Conservation (phyloP, 1,140 invertebrate species). For the Caerostris darwini region DNA sequence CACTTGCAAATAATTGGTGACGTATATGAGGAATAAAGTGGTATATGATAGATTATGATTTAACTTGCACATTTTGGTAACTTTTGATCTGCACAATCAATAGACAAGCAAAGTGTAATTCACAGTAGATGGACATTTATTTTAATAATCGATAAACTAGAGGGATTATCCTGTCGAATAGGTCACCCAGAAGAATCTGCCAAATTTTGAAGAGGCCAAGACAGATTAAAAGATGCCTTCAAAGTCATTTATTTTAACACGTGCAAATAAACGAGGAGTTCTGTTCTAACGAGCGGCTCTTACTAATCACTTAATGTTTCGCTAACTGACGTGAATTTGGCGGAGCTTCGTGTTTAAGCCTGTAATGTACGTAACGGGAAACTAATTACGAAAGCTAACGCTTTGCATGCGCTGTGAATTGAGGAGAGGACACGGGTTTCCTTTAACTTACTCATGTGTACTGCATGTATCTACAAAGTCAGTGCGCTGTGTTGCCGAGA, state of each 20-base stretch:
- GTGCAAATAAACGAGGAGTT: slow-evolving; percentile 49
- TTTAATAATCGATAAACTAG: too few species aligned
- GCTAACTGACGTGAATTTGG: slow-evolving; percentile 55
- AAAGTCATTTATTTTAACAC: slow-evolving; percentile 52
- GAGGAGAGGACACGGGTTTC: slow-evolving; percentile 14
- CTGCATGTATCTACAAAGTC: background rate
- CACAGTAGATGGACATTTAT: too few species aligned
- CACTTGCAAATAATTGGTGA: slow-evolving; percentile 3
- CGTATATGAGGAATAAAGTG: too few species aligned
- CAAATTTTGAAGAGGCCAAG: background rate
- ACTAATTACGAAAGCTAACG: slow-evolving; percentile 60
- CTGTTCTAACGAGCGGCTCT: slow-evolving; percentile 57
- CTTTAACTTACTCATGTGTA: slow-evolving; percentile 13
- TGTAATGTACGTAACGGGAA: slow-evolving; percentile 51
- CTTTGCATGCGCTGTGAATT: slow-evolving; percentile 23
- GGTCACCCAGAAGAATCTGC: background rate
- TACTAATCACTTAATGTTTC: slow-evolving; percentile 70
- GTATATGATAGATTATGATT: too few species aligned
- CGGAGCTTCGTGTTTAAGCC: slow-evolving; percentile 50
- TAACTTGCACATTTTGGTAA: too few species aligned
- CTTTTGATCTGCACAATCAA: too few species aligned
- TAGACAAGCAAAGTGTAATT: too few species aligned
- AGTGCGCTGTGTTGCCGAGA: too few species aligned
- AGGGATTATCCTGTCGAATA: background rate
- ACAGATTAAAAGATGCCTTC: slow-evolving; percentile 41